Conservation (phyloP, 2,888 invertebrate genomes). For the Spatulosminthurus flaviceps region DNA sequence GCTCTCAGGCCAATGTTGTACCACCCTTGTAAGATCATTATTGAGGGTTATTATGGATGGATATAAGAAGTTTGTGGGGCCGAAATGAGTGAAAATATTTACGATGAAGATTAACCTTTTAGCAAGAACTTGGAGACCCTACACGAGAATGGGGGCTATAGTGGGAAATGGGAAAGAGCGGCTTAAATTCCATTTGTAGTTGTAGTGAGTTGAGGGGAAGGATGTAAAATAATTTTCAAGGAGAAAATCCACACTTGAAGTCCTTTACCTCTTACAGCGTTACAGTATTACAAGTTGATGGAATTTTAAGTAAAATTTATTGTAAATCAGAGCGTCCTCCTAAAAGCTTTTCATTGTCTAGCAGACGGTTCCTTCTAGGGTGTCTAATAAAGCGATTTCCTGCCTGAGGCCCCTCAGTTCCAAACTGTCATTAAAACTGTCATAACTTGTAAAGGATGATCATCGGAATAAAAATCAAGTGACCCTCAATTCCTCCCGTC, state of each 20-base stretch:
- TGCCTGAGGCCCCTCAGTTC: neutral
- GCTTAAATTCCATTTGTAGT: neutral
- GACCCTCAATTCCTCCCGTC: neutral
- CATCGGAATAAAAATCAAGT: neutral
- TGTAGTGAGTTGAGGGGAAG: neutral
- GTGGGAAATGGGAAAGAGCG: no score
- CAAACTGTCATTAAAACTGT: constrained; percentile 15
- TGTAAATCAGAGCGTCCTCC: neutral
- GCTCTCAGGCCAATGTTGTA: no score
- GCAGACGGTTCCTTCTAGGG: neutral
- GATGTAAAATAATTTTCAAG: neutral
- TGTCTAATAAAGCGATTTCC: neutral
- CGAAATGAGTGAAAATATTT: neutral
- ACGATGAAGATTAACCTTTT: neutral
- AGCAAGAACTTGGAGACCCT: no score
- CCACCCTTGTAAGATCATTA: no score
- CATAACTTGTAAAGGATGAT: constrained; percentile 19
- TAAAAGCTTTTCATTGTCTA: constrained; percentile 26
- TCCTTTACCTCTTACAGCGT: neutral
- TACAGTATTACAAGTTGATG: neutral
- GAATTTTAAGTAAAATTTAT: neutral
- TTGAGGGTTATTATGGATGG: no score
- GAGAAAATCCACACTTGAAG: constrained; percentile 8
- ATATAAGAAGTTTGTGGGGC: neutral
- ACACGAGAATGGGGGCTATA: no score